Evolutionary conservation across 2,797 vertebrate species (phyloP).

Genomic region (Lepidocolaptes lacrymiger): DNA sequence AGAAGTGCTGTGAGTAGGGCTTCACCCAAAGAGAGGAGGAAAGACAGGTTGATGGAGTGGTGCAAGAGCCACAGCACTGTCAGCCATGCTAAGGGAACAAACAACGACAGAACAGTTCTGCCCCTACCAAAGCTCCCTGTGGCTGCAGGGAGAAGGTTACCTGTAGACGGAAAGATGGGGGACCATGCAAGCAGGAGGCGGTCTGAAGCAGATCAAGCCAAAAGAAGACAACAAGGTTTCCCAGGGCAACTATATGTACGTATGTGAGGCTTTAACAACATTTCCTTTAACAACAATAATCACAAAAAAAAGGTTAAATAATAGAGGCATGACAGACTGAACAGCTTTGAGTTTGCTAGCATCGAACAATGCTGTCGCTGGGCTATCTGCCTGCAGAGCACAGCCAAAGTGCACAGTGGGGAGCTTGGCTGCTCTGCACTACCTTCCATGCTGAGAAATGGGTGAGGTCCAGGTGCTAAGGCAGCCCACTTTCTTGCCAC

Average conservation of each 20-base stretch:
- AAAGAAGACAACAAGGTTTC: not conserved
- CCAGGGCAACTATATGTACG: not conserved
- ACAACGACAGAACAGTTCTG: not conserved
- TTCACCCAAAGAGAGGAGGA: not conserved
- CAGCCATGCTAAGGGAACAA: not conserved
- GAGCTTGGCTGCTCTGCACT: not conserved
- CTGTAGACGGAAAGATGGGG: not conserved
- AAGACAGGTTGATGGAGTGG: fast-evolving
- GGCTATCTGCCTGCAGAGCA: too few relatives aligned
- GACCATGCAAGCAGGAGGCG: fast-evolving
- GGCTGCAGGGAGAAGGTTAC: not conserved
- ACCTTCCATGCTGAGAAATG: fast-evolving
- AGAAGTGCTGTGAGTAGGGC: not conserved
- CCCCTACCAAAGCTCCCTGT: not conserved
- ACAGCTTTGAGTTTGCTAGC: fast-evolving
- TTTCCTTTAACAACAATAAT: not conserved
- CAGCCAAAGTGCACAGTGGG: not conserved
- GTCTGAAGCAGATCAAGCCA: not conserved
- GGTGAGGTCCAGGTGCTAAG: not conserved
- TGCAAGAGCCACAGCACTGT: not conserved
- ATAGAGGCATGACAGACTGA: not conserved
- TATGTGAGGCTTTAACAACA: not conserved
- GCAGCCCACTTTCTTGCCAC: fast-evolving
- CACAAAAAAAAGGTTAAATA: not conserved
- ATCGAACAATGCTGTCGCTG: fast-evolving